These are phyloP conservation scores for Aegotheles bennettii DNA, from an alignment of 2,113 vertebrate species.

Conservation along the genomic window DNA sequence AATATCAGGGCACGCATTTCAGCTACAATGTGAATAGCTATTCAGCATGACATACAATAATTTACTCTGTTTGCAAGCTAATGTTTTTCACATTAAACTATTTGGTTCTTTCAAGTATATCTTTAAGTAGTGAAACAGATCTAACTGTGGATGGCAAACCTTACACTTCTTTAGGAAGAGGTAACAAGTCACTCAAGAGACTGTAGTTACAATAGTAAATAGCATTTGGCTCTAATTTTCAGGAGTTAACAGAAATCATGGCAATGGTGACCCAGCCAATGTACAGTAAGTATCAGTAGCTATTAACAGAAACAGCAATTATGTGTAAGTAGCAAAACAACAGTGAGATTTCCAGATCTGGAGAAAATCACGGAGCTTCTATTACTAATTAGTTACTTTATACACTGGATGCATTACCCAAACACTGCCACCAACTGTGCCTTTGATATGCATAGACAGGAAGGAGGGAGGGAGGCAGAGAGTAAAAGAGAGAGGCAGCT, in stretches of 20 bases:
- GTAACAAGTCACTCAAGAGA: not conserved
- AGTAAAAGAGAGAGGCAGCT: not conserved
- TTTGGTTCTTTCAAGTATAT: not conserved
- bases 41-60: not conserved
- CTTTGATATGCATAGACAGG: conserved; percentile 86
- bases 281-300: conserved; percentile 60
- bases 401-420: conserved; percentile 83
- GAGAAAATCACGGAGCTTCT: conserved; percentile 66
- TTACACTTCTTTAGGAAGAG: not conserved
- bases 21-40: not conserved
- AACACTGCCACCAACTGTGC: conserved; percentile 88
- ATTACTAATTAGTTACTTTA: conserved; percentile 91
- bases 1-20: not conserved
- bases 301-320: conserved; percentile 61
- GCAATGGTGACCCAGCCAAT: conserved; percentile 59
- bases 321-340: conserved; percentile 31
- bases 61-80: not conserved
- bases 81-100: not conserved
- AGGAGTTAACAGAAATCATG: conserved; percentile 61
- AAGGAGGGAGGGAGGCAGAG: conserved; percentile 12
- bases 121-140: not conserved
- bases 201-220: not conserved
- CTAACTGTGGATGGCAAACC: not conserved
- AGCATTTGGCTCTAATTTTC: conserved; percentile 30
- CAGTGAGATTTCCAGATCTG: conserved; percentile 67